Percentiles rank a stretch among this genome's conserved stretches.
Conservation (phyloP, 2,113 vertebrate genomes). For the Tupaia tana region DNA sequence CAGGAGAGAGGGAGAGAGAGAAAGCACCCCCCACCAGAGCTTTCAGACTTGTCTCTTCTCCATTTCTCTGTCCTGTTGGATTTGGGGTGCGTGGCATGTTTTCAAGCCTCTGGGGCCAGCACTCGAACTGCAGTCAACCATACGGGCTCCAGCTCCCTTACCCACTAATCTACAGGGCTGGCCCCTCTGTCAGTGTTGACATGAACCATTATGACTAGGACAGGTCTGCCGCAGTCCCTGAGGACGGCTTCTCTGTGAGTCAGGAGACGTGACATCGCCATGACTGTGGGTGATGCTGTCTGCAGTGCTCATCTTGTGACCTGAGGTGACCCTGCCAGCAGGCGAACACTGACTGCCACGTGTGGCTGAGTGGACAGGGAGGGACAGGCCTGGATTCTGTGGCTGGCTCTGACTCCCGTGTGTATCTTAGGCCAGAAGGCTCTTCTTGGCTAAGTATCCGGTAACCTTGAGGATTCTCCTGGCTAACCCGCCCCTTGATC, state of each 20-base stretch:
- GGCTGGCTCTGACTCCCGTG: neutral
- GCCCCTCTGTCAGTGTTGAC: neutral
- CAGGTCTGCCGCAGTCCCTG: neutral
- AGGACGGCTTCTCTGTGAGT: neutral
- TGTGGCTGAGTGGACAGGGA: neutral
- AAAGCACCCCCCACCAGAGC: too few relatives aligned
- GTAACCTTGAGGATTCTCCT: neutral
- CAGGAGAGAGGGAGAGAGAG: too few relatives aligned
- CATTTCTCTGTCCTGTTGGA: too few relatives aligned
- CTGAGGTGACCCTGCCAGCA: neutral
- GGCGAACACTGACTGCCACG: fast-evolving
- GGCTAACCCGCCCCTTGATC: neutral
- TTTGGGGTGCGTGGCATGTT: too few relatives aligned
- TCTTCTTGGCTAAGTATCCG: neutral
- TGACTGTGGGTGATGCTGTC: neutral
- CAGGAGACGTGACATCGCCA: neutral
- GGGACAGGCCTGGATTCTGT: neutral
- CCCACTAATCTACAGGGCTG: too few relatives aligned
- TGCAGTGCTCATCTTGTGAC: neutral
- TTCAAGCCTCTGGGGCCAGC: too few relatives aligned
- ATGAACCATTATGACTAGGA: neutral
- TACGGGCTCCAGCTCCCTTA: too few relatives aligned
- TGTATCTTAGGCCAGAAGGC: neutral
- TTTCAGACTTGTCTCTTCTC: too few relatives aligned
- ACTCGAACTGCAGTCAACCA: too few relatives aligned